Percentiles rank a stretch among this genome's conserved stretches.
phyloP scores from a whole-genome alignment of 2,113 vertebrate genomes.

The Hystrix cristata region DNA sequence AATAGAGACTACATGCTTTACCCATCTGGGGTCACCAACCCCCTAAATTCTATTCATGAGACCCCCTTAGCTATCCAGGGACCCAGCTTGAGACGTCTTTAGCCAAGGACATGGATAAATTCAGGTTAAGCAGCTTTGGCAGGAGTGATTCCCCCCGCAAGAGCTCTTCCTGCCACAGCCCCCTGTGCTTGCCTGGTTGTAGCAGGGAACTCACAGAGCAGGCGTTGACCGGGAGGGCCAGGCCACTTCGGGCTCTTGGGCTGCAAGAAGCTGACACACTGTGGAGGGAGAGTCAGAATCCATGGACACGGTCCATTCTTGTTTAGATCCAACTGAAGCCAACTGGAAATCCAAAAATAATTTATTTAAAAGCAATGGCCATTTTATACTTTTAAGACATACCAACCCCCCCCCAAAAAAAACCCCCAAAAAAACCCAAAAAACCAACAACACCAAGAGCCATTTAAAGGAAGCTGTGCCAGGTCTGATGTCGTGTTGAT shows the following conservation, averaged over 20 bases:
- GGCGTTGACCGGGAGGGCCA: too few species aligned
- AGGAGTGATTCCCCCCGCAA: neutral
- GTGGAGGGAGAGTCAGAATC: neutral
- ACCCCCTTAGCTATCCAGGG: neutral
- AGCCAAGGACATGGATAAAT: neutral
- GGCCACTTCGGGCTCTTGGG: neutral
- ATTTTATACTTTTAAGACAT: constrained; percentile 45
- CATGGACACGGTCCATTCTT: neutral
- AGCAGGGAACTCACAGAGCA: neutral
- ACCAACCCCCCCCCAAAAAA: neutral
- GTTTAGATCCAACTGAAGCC: neutral
- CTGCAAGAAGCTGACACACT: neutral
- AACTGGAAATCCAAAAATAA: neutral
- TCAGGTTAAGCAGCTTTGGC: neutral
- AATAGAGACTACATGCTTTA: neutral
- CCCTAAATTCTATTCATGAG: neutral
- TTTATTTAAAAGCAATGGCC: constrained; percentile 59
- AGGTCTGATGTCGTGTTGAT: constrained; percentile 85
- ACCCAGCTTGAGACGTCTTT: neutral
- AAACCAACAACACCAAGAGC: constrained; percentile 37
- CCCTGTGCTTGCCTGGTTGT: rapidly evolving
- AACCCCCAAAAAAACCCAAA: constrained; percentile 57
- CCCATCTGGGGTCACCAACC: neutral
- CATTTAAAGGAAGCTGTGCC: constrained; percentile 70
- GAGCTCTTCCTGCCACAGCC: neutral